A percentile compares a stretch with the other conserved stretches of the same genome.
These are phyloP conservation scores for Galaxea fascicularis DNA, from an alignment of 92 coral and sea anemone genomes.

Conservation along the genomic window DNA sequence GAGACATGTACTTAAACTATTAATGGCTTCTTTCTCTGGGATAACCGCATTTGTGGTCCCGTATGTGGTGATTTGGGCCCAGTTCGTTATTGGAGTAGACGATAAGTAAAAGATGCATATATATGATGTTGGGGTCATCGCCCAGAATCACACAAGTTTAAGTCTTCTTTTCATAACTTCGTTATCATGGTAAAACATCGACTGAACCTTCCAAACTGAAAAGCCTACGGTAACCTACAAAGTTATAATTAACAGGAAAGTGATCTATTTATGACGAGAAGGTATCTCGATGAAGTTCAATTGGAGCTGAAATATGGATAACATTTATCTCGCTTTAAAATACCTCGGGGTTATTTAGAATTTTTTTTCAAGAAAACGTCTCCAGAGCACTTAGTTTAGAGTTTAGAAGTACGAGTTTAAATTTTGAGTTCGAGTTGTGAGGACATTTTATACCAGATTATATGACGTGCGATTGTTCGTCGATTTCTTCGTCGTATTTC, in stretches of 20 bases:
- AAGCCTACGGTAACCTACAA: background rate
- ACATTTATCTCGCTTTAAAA: background rate
- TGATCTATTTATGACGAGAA: background rate
- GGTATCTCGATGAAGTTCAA: background rate
- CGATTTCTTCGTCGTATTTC: background rate
- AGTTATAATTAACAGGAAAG: background rate
- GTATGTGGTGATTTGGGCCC: background rate
- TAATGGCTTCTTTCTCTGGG: background rate
- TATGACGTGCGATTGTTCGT: background rate
- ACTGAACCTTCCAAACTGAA: background rate
- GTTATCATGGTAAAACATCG: too few species aligned
- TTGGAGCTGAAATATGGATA: background rate
- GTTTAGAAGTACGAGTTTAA: background rate
- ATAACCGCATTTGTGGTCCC: background rate
- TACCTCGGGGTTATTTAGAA: background rate
- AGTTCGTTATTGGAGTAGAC: background rate
- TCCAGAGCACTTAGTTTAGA: background rate
- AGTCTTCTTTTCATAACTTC: background rate
- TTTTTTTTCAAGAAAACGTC: background rate
- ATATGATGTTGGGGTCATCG: background rate
- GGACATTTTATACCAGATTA: background rate
- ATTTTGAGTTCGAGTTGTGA: background rate
- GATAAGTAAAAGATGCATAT: background rate
- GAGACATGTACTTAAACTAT: background rate
- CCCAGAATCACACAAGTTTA: background rate